A percentile compares a stretch with the other conserved stretches of the same genome.
phyloP scores from a whole-genome alignment of 2,888 invertebrate species.

The Nomada lathburiana region DNA sequence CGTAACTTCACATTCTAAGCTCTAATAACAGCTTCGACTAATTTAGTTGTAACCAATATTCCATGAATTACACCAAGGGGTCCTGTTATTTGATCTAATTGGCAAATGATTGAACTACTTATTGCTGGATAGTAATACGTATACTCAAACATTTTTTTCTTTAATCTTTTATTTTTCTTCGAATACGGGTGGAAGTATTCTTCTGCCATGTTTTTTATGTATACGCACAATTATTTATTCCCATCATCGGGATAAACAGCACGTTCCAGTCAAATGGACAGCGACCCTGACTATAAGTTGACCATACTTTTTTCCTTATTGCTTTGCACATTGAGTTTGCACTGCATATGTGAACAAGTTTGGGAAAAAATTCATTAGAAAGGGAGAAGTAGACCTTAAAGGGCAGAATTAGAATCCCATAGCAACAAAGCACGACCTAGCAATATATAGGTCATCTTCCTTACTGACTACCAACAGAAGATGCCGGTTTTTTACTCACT shows the following conservation, averaged over 20 bases:
- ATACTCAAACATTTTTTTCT: constrained; percentile 8
- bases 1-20: constrained; percentile 50
- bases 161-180: constrained; percentile 50
- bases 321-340: constrained; percentile 72
- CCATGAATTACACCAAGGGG: constrained; percentile 41
- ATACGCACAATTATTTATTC: constrained; percentile 63
- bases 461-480: constrained; percentile 84
- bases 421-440: constrained; percentile 84
- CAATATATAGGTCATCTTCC: constrained; percentile 84
- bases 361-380: constrained; percentile 67
- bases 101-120: constrained; percentile 24
- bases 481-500: constrained; percentile 84
- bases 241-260: constrained; percentile 58
- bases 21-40: constrained; percentile 35
- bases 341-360: constrained; percentile 66
- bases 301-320: constrained; percentile 64
- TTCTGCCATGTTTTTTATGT: constrained; percentile 58
- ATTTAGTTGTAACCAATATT: constrained; percentile 27
- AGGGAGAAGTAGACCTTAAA: constrained; percentile 74
- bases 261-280: constrained; percentile 64
- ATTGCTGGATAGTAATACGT: constrained; percentile 10
- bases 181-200: constrained; percentile 55
- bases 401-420: constrained; percentile 81
- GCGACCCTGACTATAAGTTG: constrained; percentile 67
- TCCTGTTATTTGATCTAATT: constrained; percentile 63